Conservation (phyloP, 1,140 invertebrate species). For the Papilio aristodemus region DNA sequence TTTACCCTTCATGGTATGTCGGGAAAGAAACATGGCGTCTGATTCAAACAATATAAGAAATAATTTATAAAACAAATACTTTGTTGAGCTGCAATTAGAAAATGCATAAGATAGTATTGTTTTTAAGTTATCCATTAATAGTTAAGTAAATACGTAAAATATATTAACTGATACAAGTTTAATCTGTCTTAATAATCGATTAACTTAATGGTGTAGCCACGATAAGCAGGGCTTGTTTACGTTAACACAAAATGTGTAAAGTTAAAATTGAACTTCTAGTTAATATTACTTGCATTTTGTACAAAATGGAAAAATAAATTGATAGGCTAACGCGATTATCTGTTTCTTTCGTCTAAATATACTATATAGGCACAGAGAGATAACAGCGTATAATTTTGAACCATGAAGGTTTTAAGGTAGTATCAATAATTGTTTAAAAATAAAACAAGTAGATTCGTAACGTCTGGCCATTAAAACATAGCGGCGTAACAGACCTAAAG, state of each 20-base stretch:
- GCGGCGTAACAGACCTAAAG: constrained; percentile 43
- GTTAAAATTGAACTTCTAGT: background rate
- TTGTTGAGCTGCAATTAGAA: background rate
- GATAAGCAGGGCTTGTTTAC: background rate
- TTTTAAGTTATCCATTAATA: background rate
- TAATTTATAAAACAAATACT: background rate
- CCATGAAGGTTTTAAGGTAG: too few species aligned
- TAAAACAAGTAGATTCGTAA: constrained; percentile 42
- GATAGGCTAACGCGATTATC: background rate
- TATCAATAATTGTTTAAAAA: constrained; percentile 15
- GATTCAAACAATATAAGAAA: background rate
- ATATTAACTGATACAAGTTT: background rate
- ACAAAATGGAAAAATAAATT: too few species aligned
- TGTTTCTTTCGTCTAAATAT: background rate
- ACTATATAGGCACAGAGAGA: too few species aligned
- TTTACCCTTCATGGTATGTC: constrained; percentile 16
- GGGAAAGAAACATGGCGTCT: constrained; percentile 8
- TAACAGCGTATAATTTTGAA: too few species aligned
- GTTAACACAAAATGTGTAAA: background rate
- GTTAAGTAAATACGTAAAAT: background rate
- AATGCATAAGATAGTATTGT: background rate
- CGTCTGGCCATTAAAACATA: constrained; percentile 35
- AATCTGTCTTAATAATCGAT: background rate
- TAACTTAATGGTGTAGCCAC: background rate
- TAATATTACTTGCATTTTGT: too few species aligned